A percentile compares a stretch with the other conserved stretches of the same genome.
These are phyloP conservation scores for Neodiprion pinetum DNA, from an alignment of 1,140 invertebrate genomes.

Conservation along the genomic window DNA sequence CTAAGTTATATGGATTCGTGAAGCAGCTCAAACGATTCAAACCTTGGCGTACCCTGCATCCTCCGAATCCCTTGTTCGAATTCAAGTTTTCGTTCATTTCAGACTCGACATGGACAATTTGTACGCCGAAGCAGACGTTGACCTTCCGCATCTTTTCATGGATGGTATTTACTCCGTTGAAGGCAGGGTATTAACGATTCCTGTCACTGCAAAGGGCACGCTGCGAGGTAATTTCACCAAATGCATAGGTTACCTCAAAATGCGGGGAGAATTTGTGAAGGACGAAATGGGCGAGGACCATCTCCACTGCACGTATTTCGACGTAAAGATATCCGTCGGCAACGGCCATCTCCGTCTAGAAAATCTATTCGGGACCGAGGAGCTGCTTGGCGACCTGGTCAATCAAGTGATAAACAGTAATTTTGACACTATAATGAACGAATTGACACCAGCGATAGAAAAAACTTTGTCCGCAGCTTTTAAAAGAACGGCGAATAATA, in stretches of 20 bases:
- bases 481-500: slow-evolving; percentile 64
- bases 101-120: slow-evolving; percentile 62
- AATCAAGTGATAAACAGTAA: slow-evolving; percentile 72
- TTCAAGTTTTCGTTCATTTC: slow-evolving; percentile 32
- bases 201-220: slow-evolving; percentile 67
- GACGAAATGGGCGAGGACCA: slow-evolving; percentile 62
- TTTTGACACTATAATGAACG: slow-evolving; percentile 65
- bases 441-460: slow-evolving; percentile 67
- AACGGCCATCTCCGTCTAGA: slow-evolving; percentile 65
- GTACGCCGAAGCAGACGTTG: slow-evolving; percentile 61
- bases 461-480: slow-evolving; percentile 63
- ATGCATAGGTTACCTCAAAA: slow-evolving; percentile 60
- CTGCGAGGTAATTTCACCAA: slow-evolving; percentile 70
- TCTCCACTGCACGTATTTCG: slow-evolving; percentile 61
- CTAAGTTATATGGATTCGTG: too few relatives aligned
- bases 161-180: slow-evolving; percentile 69
- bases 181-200: slow-evolving; percentile 68
- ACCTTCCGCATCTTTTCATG: slow-evolving; percentile 64
- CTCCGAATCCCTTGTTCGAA: slow-evolving; percentile 9
- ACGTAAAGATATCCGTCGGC: slow-evolving; percentile 65
- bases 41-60: too few relatives aligned
- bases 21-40: too few relatives aligned
- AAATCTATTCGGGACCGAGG: slow-evolving; percentile 70
- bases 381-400: slow-evolving; percentile 61
- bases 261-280: slow-evolving; percentile 57